Evolutionary conservation across 2,113 vertebrate genomes (phyloP).

Genomic region (Cavia porcellus): DNA sequence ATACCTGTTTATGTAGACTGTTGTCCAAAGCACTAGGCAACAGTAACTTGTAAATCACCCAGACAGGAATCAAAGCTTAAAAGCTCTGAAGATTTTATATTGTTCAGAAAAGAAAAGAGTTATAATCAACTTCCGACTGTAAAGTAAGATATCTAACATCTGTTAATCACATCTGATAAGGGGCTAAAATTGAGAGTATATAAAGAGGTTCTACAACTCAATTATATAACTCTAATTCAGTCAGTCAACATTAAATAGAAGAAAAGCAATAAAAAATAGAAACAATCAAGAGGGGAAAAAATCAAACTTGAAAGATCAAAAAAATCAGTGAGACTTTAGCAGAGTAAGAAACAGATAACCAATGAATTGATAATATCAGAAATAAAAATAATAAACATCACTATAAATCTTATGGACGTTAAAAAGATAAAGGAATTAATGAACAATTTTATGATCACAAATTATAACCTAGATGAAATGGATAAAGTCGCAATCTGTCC

Average conservation of each 20-base stretch:
- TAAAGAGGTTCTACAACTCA: neutral
- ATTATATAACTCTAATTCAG: neutral
- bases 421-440: neutral
- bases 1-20: neutral
- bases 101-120: neutral
- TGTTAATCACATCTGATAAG: neutral
- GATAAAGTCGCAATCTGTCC: neutral
- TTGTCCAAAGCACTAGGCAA: neutral
- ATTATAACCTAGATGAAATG: neutral
- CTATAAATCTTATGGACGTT: neutral
- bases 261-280: constrained; percentile 5
- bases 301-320: neutral
- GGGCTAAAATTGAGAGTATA: neutral
- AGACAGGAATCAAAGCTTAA: neutral
- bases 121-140: neutral
- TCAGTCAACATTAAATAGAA: constrained; percentile 8
- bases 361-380: neutral
- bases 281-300: neutral
- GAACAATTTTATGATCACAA: neutral
- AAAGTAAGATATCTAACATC: neutral
- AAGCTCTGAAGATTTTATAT: neutral
- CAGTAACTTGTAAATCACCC: neutral
- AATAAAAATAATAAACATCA: neutral
- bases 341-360: neutral
- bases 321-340: neutral